Conservation (phyloP, 2,888 invertebrate genomes). For the Tipula confusa region DNA sequence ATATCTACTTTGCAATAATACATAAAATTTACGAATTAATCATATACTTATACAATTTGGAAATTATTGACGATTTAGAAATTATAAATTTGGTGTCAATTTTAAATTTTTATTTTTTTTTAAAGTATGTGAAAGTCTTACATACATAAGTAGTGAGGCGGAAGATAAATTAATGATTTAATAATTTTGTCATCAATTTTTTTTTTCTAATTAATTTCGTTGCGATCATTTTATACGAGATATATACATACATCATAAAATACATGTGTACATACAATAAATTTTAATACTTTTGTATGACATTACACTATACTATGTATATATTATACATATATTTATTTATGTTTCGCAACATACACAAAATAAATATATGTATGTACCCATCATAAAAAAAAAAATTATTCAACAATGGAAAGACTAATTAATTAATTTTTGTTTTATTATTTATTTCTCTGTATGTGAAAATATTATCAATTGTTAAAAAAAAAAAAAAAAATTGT, state of each 20-base stretch:
- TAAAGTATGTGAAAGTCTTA: background rate
- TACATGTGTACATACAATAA: constrained; percentile 5
- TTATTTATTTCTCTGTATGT: constrained; percentile 12
- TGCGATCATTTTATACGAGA: background rate
- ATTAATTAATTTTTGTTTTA: background rate
- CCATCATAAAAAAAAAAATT: background rate
- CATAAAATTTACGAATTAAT: background rate
- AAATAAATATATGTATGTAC: background rate
- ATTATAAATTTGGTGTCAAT: background rate
- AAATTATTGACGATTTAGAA: background rate
- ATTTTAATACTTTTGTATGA: constrained; percentile 20
- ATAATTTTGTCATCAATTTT: background rate
- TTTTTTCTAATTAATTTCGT: constrained; percentile 21
- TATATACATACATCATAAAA: background rate
- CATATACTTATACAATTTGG: background rate
- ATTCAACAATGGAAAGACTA: constrained; percentile 20
- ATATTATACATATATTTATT: too few species aligned
- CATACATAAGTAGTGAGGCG: background rate
- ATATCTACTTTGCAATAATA: constrained; percentile 12
- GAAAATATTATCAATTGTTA: constrained; percentile 25
- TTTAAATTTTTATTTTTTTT: background rate
- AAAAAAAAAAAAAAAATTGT: background rate
- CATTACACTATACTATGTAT: too few species aligned
- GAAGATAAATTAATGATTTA: constrained; percentile 25
- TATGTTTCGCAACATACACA: constrained; percentile 25